Base-by-base conservation (phyloP, 2,797 vertebrate genomes). In the Characodon lateralis region DNA sequence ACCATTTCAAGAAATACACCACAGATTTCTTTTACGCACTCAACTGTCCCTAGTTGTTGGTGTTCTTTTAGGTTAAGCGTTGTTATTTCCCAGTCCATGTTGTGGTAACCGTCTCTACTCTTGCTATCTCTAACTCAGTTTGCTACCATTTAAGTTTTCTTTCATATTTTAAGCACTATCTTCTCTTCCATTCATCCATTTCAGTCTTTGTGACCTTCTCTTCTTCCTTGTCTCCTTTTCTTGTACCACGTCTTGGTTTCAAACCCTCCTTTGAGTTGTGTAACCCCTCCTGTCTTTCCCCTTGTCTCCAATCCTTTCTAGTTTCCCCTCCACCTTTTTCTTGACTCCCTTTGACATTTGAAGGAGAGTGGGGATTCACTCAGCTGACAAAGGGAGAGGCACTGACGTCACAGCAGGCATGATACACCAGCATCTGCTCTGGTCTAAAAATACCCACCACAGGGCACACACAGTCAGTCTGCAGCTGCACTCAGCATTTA, bases 361-460 rank as follows among this genome's bases (percentile, higher is more conserved):
- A 85, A 86, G 83, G 83, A 91, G 88, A 90, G 88, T 87, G 89
- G 89, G 89, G 87, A 91, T 92, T 91, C 91, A 90, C 91, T 93
- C 92, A 91, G 89, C 89, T 92, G 94, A 93, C 91, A 93, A 91
- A 89, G 84, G 83, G 85, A 91, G 89, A 91, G 86, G 80, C 73
- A 73, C 82, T 92, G 90, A 92, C 89, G 81, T 95, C 94, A 94
- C 85, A 85, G 83, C 89, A 92, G 90, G 92, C 89, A 87, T 88
- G 89, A 93, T 91, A 93, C 94, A 94, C 91, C 93, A 94, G 93
- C 94, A 94, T 95, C 94, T 95, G 94, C 92, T 93, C 78, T 88
- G 90, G 90, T 94, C 93, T 95, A 94, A 95, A 95, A 94, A 94
- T 95, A 94, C 84, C 87, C 88, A 88, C 87, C 90, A 93, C 89